A percentile compares a stretch with the other conserved stretches of the same genome.
Evolutionary conservation across 1,140 invertebrate genomes (phyloP).

Genomic region (Phocides pigmalion): DNA sequence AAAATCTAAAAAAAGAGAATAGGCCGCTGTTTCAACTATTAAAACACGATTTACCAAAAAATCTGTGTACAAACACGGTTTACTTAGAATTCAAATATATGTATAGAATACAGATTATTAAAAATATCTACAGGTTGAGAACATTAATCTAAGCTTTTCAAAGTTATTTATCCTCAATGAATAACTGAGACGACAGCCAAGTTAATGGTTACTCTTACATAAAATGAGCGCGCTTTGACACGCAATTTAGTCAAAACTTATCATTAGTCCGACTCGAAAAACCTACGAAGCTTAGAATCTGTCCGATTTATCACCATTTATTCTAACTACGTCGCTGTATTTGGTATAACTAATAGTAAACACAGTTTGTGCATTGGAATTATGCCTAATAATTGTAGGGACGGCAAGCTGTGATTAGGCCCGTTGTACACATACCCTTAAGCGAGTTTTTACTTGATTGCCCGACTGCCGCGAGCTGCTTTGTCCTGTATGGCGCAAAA

Average conservation of each 20-base stretch:
- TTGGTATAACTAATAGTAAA: slow-evolving; percentile 36
- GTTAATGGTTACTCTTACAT: slow-evolving; percentile 24
- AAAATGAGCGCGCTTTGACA: slow-evolving; percentile 24
- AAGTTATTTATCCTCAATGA: slow-evolving; percentile 34
- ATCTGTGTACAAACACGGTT: too few species aligned
- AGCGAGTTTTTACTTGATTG: slow-evolving; percentile 45
- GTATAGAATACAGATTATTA: too few species aligned
- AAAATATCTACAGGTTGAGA: neutral
- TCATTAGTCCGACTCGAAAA: slow-evolving; percentile 25
- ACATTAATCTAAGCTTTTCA: slow-evolving; percentile 27
- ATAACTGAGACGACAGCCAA: slow-evolving; percentile 31
- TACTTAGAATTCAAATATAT: too few species aligned
- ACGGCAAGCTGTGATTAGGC: slow-evolving; percentile 31
- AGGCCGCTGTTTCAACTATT: too few species aligned
- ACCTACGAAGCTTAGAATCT: slow-evolving; percentile 20
- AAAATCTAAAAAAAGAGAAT: too few species aligned
- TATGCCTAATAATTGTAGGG: slow-evolving; percentile 39
- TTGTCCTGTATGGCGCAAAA: slow-evolving; percentile 14
- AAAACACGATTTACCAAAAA: too few species aligned
- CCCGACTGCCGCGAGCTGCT: slow-evolving; percentile 28
- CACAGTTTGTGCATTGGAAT: slow-evolving; percentile 33
- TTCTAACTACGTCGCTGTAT: slow-evolving; percentile 16
- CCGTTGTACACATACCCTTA: slow-evolving; percentile 44
- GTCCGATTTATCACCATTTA: slow-evolving; percentile 32
- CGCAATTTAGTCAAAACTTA: slow-evolving; percentile 29